Percentiles rank a stretch among this genome's conserved stretches.
These are phyloP conservation scores for Synaphobranchus kaupii DNA, from an alignment of 2,797 vertebrate genomes.

Conservation along the genomic window DNA sequence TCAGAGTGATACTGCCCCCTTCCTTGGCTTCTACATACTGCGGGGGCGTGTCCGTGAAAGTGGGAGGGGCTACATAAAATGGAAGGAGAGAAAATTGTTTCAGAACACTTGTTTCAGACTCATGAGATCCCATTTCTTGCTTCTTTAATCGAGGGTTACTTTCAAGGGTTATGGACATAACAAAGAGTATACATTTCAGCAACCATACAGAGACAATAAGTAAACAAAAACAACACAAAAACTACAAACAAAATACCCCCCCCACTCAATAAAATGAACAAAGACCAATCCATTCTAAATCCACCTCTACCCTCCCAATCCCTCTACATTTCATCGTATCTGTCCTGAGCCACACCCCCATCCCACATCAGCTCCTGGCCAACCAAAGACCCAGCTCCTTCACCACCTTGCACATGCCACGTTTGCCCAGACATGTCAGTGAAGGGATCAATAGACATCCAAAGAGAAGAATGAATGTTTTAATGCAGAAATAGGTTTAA, in stretches of 20 bases:
- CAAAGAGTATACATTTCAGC: not conserved
- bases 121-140: not conserved
- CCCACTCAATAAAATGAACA: not conserved
- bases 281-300: not conserved
- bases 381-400: not conserved
- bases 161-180: not conserved
- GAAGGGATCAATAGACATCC: too few species aligned
- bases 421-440: too few species aligned
- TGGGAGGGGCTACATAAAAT: constrained; percentile 81
- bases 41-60: constrained; percentile 88
- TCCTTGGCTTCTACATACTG: constrained; percentile 95
- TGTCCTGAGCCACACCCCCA: not conserved
- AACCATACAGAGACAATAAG: not conserved
- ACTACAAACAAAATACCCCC: not conserved
- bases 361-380: not conserved
- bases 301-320: not conserved
- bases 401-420: too few species aligned
- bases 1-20: constrained; percentile 84
- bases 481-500: too few species aligned
- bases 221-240: not conserved
- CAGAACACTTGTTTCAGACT: not conserved
- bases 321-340: not conserved
- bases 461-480: too few species aligned
- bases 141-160: not conserved
- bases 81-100: not conserved